Conservation (phyloP, 2,888 invertebrate genomes). For the Cerceris rybyensis region DNA sequence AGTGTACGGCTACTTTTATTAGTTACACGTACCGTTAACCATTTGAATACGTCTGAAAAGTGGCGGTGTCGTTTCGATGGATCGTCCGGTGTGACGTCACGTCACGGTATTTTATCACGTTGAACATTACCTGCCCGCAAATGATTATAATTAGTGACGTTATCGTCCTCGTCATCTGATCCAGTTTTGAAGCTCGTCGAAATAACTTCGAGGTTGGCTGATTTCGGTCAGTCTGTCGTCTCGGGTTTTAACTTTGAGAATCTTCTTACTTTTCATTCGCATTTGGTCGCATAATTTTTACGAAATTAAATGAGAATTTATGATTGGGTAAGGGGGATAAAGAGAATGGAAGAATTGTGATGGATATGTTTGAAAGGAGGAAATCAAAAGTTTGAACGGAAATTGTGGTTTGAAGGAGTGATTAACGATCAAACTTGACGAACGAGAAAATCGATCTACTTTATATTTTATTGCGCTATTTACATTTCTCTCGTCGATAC, state of each 20-base stretch:
- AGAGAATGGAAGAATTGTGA: too few relatives aligned
- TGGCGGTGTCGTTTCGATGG: neutral
- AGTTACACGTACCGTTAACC: conserved; percentile 37
- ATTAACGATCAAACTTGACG: too few relatives aligned
- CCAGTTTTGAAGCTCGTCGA: neutral
- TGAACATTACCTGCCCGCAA: neutral
- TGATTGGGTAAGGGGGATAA: too few relatives aligned
- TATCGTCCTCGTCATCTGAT: neutral
- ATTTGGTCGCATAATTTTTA: too few relatives aligned
- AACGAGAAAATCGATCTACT: neutral
- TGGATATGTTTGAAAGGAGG: too few relatives aligned
- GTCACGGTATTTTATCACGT: neutral
- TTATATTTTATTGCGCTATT: neutral
- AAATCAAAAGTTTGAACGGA: neutral
- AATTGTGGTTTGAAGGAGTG: neutral
- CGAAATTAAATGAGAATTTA: too few relatives aligned
- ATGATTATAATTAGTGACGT: neutral
- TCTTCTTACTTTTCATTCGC: too few relatives aligned
- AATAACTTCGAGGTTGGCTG: too few relatives aligned
- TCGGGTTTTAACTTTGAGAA: too few relatives aligned
- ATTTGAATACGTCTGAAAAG: conserved; percentile 24
- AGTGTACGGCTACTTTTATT: conserved; percentile 1
- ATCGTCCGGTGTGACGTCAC: neutral
- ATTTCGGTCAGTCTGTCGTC: too few relatives aligned
- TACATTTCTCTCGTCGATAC: neutral